Base-by-base conservation (phyloP, 2,888 invertebrate genomes). In the Microplitis manilae region DNA sequence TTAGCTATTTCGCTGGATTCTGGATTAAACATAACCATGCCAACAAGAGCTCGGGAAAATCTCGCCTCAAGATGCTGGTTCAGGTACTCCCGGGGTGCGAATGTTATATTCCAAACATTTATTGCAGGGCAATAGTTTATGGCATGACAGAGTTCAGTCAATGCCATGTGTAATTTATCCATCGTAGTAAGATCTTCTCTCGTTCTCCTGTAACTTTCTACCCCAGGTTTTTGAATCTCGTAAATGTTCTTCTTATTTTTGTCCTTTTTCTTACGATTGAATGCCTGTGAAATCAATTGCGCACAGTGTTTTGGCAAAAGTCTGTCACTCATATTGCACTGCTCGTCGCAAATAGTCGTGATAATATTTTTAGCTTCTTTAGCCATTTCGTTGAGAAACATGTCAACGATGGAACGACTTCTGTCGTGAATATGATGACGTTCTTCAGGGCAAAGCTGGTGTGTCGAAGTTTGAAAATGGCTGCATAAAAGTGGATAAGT, bases 291-390 rank as follows among this genome's bases (percentile, higher is more conserved):
- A 75, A 98, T 95, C 30, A 96, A 93, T 85, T 96, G 94, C 6
- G 98, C 98, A 90, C 98, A 98, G 90, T 98, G 97, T 90, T 98
- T 98, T 1, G 98, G 98, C 80, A 98, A 91, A 38, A 99, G 91
- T 90, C 97, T 96, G 88, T 99, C 98, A 85, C 97, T 96, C 94
- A 99, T 95, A 81, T 96, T 96, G 89, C 98, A 98, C 87, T 99
- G 99, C 87, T 99, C 98, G 90, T 99, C 98, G 91, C 98, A 98
- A 86, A 99, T 97, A 5, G 98, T 97, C 0, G 98, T 98, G 68
- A 99, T 98, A 62, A 99, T 98, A 89, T 98, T 98, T 90, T 98
- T 98, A 0, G 98, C 98, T 90, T 99, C 98, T 90, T 98, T 98
- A 0, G 98, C 97, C 96, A 99, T 98, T 91, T 99, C 98, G 89